Evolutionary conservation across 2,113 vertebrate species (phyloP), one percentile per base, ranked within the genome.

Genomic region (Esox niger): DNA sequence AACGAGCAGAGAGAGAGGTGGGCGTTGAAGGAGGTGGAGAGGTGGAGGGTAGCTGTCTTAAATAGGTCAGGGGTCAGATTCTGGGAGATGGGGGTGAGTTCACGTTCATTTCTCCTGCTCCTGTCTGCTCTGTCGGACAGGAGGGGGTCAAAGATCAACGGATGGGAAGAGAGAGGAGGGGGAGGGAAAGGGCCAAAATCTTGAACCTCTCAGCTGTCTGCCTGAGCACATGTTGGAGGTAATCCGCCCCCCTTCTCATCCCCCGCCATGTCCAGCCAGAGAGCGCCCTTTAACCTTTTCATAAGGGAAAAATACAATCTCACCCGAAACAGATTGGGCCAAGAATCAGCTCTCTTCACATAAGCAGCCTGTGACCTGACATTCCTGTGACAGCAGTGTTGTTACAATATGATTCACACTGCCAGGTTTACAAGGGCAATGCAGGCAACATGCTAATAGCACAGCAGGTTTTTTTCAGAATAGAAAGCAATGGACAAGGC

Each of bases 51-150:
- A 63, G 65, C 32, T 58, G 71, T 74, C 63, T 75, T 56, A 69
- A 62, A 65, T 29, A 38, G 72, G 60, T 67, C 68, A 79, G 55
- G 25, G 73, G 76, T 74, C 55, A 62, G 59, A 43, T 64, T 71
- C 61, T 66, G 58, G 54, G 65, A 71, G 68, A 71, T 30, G 25
- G 52, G 35, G 38, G 49, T n/a, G n/a, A 46, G 71, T 74, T 79
- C 77, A 79, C 58, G 68, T 69, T 82, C 77, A 75, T 77, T 74
- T 82, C 74, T 77, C 66, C 60, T 69, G 69, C 62, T 67, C 38
- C 71, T 77, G 74, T 79, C 66, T 71, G 59, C 64, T 65, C 31
- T 32, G 59, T 27, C 20, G 54, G 68, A 76, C 62, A 54, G 29
- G 65, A 54, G 29, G 65, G 68, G 66, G 69, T 56, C 77, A 79